Percentiles rank a stretch among this genome's conserved stretches.
Evolutionary conservation across 2,888 invertebrate genomes (phyloP).

Genomic region (Drosophila anomalata): DNA sequence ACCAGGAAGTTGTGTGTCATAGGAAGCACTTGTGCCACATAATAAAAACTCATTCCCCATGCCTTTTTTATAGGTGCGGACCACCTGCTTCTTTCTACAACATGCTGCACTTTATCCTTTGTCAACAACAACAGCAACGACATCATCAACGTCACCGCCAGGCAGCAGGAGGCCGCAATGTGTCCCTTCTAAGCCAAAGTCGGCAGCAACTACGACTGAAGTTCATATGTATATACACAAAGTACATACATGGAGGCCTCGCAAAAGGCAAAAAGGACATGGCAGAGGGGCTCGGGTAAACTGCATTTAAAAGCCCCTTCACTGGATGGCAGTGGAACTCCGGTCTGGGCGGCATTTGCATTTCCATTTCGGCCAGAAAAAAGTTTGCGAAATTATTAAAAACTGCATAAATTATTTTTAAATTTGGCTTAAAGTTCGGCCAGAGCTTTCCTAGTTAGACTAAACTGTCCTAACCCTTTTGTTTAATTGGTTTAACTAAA

Average conservation of each 20-base stretch:
- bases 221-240: conserved; percentile 22
- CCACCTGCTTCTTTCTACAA: conserved; percentile 25
- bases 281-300: not conserved
- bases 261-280: not conserved
- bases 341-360: conserved; percentile 18
- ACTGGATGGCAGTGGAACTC: conserved; percentile 6
- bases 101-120: conserved; percentile 67
- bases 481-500: not conserved
- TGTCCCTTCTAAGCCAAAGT: conserved; percentile 62
- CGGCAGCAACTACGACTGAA: conserved; percentile 39
- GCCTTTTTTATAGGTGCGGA: conserved; percentile 33
- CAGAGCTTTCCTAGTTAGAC: not conserved
- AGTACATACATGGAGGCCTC: conserved; percentile 13
- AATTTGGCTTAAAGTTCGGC: not conserved
- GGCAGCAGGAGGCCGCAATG: conserved; percentile 56
- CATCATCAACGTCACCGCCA: conserved; percentile 43
- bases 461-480: not conserved
- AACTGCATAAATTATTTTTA: conserved; percentile 19
- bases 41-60: conserved; percentile 63
- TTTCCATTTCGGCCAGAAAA: conserved; percentile 11
- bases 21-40: conserved; percentile 78
- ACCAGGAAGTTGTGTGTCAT: conserved; percentile 68
- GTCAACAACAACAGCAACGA: conserved; percentile 57
- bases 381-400: conserved; percentile 13
- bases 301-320: conserved; percentile 26